These are phyloP conservation scores for Poeciliopsis turneri DNA, from an alignment of 2,797 vertebrate species.

Conservation along the genomic window DNA sequence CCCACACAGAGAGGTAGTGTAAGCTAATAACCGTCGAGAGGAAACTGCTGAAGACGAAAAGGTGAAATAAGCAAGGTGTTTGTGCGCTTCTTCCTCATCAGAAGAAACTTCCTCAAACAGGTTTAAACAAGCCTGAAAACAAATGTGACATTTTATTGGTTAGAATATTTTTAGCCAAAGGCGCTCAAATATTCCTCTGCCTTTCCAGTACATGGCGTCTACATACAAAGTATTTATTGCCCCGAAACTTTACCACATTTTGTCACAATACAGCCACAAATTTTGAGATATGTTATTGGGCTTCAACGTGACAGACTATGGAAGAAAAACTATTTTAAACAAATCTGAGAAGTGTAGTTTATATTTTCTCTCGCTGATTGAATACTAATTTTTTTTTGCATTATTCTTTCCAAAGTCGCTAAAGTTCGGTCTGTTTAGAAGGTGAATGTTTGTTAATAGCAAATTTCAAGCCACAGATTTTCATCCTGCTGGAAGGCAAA, in stretches of 20 bases:
- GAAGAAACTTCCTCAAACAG: constrained; percentile 31
- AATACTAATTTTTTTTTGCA: background rate
- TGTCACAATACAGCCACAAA: background rate
- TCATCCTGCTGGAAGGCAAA: background rate
- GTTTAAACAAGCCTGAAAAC: background rate
- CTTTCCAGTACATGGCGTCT: background rate
- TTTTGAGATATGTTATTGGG: background rate
- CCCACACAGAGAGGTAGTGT: background rate
- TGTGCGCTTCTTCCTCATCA: constrained; percentile 61
- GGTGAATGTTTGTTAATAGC: background rate
- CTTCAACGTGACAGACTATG: background rate
- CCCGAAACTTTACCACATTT: background rate
- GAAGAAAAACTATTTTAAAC: background rate
- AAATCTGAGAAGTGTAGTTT: background rate
- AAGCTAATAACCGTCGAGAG: constrained; percentile 30
- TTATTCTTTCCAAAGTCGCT: background rate
- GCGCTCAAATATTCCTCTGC: background rate
- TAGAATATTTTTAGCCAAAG: background rate
- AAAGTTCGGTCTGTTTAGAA: background rate
- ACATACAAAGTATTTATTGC: background rate
- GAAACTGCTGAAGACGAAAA: constrained; percentile 55
- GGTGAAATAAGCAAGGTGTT: constrained; percentile 13
- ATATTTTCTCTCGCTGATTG: background rate
- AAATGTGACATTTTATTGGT: background rate
- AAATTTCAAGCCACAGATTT: background rate